Evolutionary conservation across 2,888 invertebrate genomes (phyloP).

Genomic region (Ormyrus nitidulus): DNA sequence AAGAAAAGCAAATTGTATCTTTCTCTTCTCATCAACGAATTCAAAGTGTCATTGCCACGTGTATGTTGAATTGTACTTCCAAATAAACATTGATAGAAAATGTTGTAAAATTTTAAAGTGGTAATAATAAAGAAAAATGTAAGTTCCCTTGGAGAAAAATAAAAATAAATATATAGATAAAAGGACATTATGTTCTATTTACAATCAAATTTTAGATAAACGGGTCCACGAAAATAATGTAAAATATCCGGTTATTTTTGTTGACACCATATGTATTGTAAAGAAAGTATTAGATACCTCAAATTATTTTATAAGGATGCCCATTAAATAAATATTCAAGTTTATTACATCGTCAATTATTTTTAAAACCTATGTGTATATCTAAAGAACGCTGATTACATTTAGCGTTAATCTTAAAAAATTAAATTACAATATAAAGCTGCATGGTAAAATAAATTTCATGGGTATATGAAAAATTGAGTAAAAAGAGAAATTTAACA

Average conservation of each 20-base stretch:
- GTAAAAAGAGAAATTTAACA: slow-evolving; percentile 24
- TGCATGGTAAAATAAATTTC: too few species aligned
- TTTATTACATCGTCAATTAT: slow-evolving; percentile 61
- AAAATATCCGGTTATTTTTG: slow-evolving; percentile 68
- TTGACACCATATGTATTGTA: slow-evolving; percentile 66
- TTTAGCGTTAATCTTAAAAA: background rate
- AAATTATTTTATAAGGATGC: slow-evolving; percentile 72
- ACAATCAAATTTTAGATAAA: slow-evolving; percentile 58
- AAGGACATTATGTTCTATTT: slow-evolving; percentile 43
- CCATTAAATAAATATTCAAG: slow-evolving; percentile 67
- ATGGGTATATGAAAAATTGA: too few species aligned
- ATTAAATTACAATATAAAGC: background rate
- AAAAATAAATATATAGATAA: slow-evolving; percentile 18
- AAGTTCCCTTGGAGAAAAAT: slow-evolving; percentile 1
- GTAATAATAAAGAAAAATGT: slow-evolving; percentile 6
- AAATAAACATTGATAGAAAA: slow-evolving; percentile 22
- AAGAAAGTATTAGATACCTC: slow-evolving; percentile 64
- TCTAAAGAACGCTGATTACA: too few species aligned
- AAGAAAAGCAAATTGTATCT: slow-evolving; percentile 41
- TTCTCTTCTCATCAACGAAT: slow-evolving; percentile 55
- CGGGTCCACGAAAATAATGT: slow-evolving; percentile 51
- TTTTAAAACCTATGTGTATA: slow-evolving; percentile 14
- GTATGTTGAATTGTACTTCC: slow-evolving; percentile 37
- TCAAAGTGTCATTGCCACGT: slow-evolving; percentile 42
- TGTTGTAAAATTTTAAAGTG: slow-evolving; percentile 27